phyloP scores from a whole-genome alignment of 2,113 vertebrate genomes.

The Phodopus roborovskii region DNA sequence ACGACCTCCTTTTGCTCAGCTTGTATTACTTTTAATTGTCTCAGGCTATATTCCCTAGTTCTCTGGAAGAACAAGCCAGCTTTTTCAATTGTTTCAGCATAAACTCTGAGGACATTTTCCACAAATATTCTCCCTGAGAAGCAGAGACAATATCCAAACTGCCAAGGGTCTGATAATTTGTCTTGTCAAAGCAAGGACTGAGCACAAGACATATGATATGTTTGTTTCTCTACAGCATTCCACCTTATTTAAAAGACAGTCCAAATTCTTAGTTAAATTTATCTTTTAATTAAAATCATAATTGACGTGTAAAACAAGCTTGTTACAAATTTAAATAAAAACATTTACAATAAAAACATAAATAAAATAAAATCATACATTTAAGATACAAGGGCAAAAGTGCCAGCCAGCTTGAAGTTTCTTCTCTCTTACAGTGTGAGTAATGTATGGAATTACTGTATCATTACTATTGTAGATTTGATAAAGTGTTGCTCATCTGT shows the following conservation, averaged over 20 bases:
- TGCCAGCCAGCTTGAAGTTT: neutral
- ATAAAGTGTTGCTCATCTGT: neutral
- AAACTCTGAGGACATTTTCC: neutral
- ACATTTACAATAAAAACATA: too few species aligned
- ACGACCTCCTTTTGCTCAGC: neutral
- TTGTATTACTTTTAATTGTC: neutral
- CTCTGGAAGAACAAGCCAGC: neutral
- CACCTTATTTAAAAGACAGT: constrained; percentile 34
- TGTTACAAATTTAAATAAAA: too few species aligned
- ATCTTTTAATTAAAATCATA: constrained; percentile 53
- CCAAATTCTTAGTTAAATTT: constrained; percentile 30
- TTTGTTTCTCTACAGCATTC: neutral
- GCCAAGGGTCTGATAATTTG: neutral
- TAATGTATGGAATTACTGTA: constrained; percentile 1
- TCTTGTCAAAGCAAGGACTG: neutral
- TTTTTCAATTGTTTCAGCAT: neutral
- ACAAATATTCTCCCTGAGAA: neutral
- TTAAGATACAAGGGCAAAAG: neutral
- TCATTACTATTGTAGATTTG: neutral
- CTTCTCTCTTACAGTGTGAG: neutral
- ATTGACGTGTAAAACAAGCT: too few species aligned
- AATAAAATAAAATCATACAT: constrained; percentile 6
- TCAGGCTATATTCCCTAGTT: neutral
- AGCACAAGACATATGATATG: neutral
- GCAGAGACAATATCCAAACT: neutral